Percentiles rank a stretch among this genome's conserved stretches.
phyloP scores from a whole-genome alignment of 2,797 vertebrate genomes.

The Heteromormyrus szaboi region DNA sequence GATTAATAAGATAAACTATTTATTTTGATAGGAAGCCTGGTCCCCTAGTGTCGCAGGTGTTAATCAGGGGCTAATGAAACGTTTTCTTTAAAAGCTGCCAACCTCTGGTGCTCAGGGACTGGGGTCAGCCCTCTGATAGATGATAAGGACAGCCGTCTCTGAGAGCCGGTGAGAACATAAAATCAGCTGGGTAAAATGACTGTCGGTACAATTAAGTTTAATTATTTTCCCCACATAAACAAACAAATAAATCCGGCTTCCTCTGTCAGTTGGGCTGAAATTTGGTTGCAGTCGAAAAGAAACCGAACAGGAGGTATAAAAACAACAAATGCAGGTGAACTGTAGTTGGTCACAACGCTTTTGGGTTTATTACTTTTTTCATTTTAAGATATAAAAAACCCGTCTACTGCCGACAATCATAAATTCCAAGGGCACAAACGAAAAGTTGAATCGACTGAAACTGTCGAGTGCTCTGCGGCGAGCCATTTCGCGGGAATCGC shows the following conservation, averaged over 20 bases:
- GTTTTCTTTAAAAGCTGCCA: neutral
- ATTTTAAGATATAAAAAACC: conserved; percentile 1
- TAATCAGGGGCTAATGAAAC: conserved; percentile 4
- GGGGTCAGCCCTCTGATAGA: neutral
- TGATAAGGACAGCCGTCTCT: neutral
- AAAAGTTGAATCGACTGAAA: neutral
- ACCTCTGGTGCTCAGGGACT: neutral
- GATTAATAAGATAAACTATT: neutral
- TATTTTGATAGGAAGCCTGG: neutral
- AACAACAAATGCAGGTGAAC: neutral
- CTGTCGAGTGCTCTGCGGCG: neutral
- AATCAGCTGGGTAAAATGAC: neutral
- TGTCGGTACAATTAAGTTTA: neutral
- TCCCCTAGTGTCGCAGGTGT: neutral
- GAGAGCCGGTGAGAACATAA: neutral
- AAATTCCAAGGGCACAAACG: neutral
- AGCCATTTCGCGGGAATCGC: neutral
- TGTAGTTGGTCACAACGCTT: neutral
- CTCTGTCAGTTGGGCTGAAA: neutral
- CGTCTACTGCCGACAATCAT: neutral
- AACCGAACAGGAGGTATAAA: neutral
- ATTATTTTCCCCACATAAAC: neutral
- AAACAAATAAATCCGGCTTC: neutral
- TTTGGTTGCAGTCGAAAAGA: neutral
- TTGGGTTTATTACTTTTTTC: conserved; percentile 14